These are phyloP conservation scores for Tipula helvola DNA, from an alignment of 2,888 invertebrate genomes.

Conservation along the genomic window DNA sequence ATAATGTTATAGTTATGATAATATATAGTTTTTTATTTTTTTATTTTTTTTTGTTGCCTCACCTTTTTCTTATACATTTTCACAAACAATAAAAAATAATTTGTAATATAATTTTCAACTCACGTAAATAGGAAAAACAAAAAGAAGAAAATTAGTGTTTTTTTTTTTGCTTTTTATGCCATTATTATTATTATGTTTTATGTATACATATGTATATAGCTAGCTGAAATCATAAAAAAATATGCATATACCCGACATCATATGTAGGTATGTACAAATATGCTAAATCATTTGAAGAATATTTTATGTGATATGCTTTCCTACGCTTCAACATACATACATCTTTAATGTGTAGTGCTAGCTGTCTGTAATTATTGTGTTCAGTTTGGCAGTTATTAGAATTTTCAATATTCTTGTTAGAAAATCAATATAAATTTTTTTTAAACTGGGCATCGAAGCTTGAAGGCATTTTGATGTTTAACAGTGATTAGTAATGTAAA, in stretches of 20 bases:
- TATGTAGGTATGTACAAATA: not conserved
- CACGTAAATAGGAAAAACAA: not conserved
- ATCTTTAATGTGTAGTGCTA: not conserved
- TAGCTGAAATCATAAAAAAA: not conserved
- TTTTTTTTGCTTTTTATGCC: not conserved
- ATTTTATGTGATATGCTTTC: not conserved
- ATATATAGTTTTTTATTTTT: not conserved
- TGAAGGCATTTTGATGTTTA: not conserved
- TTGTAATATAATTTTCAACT: not conserved
- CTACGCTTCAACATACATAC: not conserved
- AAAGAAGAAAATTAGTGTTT: conserved; percentile 4
- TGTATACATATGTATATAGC: not conserved
- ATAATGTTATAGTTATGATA: conserved; percentile 4
- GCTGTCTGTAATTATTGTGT: not conserved
- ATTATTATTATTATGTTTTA: not conserved
- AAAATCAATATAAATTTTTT: not conserved
- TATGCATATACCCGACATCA: not conserved
- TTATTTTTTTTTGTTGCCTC: not conserved
- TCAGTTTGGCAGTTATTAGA: not conserved
- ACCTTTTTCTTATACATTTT: not conserved
- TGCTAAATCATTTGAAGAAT: not conserved
- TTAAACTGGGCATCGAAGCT: not conserved
- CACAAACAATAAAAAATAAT: not conserved
- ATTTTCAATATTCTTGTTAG: not conserved
- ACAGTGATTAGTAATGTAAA: not conserved